Evolutionary conservation across 2,113 vertebrate species (phyloP), one percentile per base, ranked within the genome.

Genomic region (Myrmecobius fasciatus): DNA sequence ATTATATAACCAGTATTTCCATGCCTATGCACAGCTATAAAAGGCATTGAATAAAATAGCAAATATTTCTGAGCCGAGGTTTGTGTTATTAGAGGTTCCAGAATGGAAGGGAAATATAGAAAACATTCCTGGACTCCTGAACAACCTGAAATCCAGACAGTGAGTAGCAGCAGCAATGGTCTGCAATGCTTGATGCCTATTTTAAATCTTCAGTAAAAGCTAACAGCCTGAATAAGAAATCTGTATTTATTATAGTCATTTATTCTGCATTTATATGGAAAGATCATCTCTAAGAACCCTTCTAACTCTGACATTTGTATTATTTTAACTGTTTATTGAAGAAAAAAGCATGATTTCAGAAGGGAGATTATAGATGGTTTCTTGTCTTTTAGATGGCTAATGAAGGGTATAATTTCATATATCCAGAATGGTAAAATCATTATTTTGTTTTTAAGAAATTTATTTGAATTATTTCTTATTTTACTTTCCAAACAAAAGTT

Each of bases 1-100:
- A 91, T 95, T 92, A 95, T 92, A 94, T 91, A 49, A 75, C 92
- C 25, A 83, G 52, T 91, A 88, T 93, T 94, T 95, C 91, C 89
- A 56, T 47, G 91, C 89, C 54, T 91, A 60, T 92, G 67, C 67
- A 54, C 17, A 93, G 20, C 3, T 91, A 93, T 51, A 54, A 96
- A 92, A 93, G 60, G 25, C 49, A 93, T 46, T 88, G n/a, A 75
- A 94, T 52, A 53, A 94, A 93, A 36, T 90, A 43, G 48, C 8
- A 52, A 89, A 36, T 60, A 88, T 95, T 94, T 90, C 88, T 92
- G 90, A 94, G 93, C 5, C 31, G 28, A 88, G 46, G 28, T 54
- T 53, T 89, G 28, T 53, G 93, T 94, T 94, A 96, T 53, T 89
- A 8, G 43, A 88, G 89, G 89, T 75, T 91, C 53, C 53, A 53